These are phyloP conservation scores for Turnix velox DNA, from an alignment of 2,113 vertebrate species.

Conservation along the genomic window DNA sequence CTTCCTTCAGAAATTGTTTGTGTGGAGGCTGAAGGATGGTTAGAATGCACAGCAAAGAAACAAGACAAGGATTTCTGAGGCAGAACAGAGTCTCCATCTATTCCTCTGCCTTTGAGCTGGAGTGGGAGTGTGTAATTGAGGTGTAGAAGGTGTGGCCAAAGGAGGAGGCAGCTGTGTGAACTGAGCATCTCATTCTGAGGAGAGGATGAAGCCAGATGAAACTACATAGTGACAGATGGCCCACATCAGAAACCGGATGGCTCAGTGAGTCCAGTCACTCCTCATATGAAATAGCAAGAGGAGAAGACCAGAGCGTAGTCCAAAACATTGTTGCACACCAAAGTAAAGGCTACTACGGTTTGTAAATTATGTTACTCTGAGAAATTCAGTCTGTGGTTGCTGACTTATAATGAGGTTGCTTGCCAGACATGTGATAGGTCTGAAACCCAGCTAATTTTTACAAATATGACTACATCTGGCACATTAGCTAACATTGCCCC, in stretches of 20 bases:
- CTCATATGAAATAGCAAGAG: not conserved
- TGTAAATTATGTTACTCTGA: not conserved
- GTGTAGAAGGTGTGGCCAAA: not conserved
- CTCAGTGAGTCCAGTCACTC: not conserved
- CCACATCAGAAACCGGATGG: slow-evolving; percentile 15
- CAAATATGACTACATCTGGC: accelerated
- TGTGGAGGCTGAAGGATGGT: not conserved
- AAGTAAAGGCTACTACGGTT: not conserved
- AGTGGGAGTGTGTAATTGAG: not conserved
- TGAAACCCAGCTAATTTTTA: not conserved
- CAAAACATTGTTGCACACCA: not conserved
- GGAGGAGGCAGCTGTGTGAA: slow-evolving; percentile 7
- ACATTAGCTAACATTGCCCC: not conserved
- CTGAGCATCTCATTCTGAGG: not conserved
- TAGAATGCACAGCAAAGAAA: not conserved
- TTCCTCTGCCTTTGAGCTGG: not conserved
- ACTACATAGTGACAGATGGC: not conserved
- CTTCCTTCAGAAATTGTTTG: not conserved
- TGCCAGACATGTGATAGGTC: not conserved
- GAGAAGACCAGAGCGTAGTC: not conserved
- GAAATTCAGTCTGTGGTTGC: not conserved
- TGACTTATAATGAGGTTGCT: not conserved
- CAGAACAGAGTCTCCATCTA: not conserved
- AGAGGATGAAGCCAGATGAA: not conserved
- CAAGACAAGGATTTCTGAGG: not conserved